Evolutionary conservation across 1,140 invertebrate genomes (phyloP).

Genomic region (Triops cancriformis): DNA sequence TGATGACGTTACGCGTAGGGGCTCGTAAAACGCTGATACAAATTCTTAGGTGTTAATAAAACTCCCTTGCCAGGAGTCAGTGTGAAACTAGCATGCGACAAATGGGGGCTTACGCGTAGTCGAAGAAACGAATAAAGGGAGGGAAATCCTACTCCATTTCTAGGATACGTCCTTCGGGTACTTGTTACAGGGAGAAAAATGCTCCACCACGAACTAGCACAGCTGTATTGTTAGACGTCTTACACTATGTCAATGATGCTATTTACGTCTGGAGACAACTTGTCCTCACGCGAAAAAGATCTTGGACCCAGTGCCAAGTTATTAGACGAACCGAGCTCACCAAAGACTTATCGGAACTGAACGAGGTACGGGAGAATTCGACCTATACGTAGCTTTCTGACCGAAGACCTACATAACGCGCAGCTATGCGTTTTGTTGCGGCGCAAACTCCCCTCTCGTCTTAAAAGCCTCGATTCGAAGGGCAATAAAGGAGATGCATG

Average conservation of each 20-base stretch:
- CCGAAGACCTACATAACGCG: background rate
- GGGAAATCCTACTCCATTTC: background rate
- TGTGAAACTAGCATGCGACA: background rate
- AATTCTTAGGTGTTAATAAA: too few relatives aligned
- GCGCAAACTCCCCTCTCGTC: background rate
- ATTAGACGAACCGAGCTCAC: background rate
- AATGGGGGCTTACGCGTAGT: background rate
- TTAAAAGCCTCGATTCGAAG: background rate
- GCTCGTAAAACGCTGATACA: too few relatives aligned
- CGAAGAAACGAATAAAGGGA: background rate
- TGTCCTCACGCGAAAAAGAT: background rate
- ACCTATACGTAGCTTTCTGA: background rate
- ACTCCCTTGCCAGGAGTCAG: too few relatives aligned
- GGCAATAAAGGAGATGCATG: background rate
- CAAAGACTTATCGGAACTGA: constrained; percentile 8
- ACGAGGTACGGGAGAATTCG: background rate
- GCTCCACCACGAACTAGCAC: background rate
- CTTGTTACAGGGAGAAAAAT: background rate
- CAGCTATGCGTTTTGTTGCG: background rate
- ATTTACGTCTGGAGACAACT: background rate
- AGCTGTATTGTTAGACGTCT: background rate
- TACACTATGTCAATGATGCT: background rate
- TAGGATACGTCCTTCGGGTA: background rate
- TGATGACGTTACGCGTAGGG: too few relatives aligned
- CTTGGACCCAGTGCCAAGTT: background rate